Evolutionary conservation across 2,797 vertebrate genomes (phyloP), one percentile per base, ranked within the genome.

Genomic region (Melopsittacus undulatus): DNA sequence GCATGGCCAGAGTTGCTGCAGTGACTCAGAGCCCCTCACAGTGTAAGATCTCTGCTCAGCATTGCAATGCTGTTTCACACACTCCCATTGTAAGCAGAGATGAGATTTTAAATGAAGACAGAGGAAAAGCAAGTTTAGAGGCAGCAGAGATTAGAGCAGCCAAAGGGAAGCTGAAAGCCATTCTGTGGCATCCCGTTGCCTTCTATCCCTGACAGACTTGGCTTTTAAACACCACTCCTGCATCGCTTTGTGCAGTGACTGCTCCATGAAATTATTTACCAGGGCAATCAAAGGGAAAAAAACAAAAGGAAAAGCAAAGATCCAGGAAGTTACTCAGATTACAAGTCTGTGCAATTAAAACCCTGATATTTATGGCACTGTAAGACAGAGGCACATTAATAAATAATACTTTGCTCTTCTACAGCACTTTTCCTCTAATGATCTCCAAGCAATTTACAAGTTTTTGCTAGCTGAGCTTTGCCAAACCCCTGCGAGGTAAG

Each of bases 351-450:
- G 5, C 95, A 97, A 96, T 97, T 96, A 96, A 92, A 97, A 93
- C 69, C 72, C 61, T 78, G 75, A 83, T 97, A 96, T 96, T 97
- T 93, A 93, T 92, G 89, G 89, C 68, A 78, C 45, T 83, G 68
- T 84, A 94, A 94, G 83, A 95, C 87, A 95, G 83, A 92, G 74
- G 70, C 85, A 80, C 95, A 96, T 96, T 93, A 96, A 95, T 96
- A 96, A 96, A 95, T 96, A 96, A 96, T 95, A 90, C 64, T 95
- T 89, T 48, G 78, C 88, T 94, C 75, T 95, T 95, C 83, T 82
- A 77, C 75, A 96, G 90, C 91, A 92, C 78, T 96, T 94, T 90
- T 59, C 52, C 62, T 77, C 78, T 95, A 94, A 92, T 87, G 90
- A 92, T 94, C 86, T 95, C 94, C 34, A 87, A 93, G 90, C 86